phyloP scores from a whole-genome alignment of 2,113 vertebrate genomes.

The Dipodomys merriami region DNA sequence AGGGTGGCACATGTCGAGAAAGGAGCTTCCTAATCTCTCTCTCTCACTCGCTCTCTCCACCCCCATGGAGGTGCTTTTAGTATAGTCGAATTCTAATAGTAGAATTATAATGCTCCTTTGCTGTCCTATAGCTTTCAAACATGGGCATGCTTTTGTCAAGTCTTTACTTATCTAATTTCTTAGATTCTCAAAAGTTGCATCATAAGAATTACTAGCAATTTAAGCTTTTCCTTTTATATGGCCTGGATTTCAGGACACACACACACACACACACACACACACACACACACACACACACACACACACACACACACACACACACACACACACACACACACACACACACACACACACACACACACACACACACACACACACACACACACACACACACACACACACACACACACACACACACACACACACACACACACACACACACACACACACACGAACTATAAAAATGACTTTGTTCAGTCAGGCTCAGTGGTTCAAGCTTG shows the following conservation, averaged over 20 bases:
- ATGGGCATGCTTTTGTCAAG: constrained; percentile 62
- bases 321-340: too few species aligned
- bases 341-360: background rate
- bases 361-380: too few species aligned
- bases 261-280: background rate
- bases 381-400: background rate
- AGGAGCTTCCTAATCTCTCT: constrained; percentile 52
- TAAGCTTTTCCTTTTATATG: constrained; percentile 60
- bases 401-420: background rate
- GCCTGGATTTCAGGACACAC: constrained; percentile 48
- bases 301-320: background rate
- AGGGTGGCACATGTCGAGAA: constrained; percentile 43
- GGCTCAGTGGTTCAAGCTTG: too few species aligned
- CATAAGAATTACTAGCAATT: constrained; percentile 62
- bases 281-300: too few species aligned
- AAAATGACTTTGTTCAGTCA: constrained; percentile 17
- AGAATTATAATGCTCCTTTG: constrained; percentile 66
- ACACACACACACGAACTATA: background rate
- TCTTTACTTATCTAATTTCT: constrained; percentile 77
- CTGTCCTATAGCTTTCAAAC: constrained; percentile 68
- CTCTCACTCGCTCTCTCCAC: constrained; percentile 4
- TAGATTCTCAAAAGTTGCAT: constrained; percentile 67
- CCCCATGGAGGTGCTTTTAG: constrained; percentile 54
- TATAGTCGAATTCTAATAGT: background rate
- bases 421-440: background rate